Percentiles rank a stretch among this genome's conserved stretches.
Conservation (phyloP, 2,888 invertebrate genomes). For the Eristalinus aeneus region DNA sequence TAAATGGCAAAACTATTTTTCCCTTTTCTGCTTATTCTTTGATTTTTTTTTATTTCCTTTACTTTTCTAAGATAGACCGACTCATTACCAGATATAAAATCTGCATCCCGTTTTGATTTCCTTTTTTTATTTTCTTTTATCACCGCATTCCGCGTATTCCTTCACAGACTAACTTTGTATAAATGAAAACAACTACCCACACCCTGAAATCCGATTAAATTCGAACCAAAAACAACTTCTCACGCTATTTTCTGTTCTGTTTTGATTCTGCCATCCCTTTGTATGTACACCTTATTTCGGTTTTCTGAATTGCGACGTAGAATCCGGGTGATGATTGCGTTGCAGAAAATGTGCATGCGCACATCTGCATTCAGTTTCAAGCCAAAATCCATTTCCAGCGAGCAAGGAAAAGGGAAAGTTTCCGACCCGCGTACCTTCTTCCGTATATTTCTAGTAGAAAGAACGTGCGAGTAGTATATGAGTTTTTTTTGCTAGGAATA, state of each 20-base stretch:
- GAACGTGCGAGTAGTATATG: background rate
- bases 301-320: background rate
- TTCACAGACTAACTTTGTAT: background rate
- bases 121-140: too few relatives aligned
- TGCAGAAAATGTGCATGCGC: conserved; percentile 27
- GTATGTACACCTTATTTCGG: background rate
- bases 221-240: background rate
- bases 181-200: conserved; percentile 19
- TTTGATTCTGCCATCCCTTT: conserved; percentile 20
- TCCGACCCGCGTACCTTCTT: conserved; percentile 14
- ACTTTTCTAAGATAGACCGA: too few relatives aligned
- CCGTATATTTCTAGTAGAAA: background rate
- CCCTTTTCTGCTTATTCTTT: too few relatives aligned
- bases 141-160: too few relatives aligned
- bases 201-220: conserved; percentile 24
- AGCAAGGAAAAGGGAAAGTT: conserved; percentile 16
- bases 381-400: background rate
- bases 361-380: background rate
- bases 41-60: too few relatives aligned
- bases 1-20: too few relatives aligned
- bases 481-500: background rate
- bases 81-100: too few relatives aligned
- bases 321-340: background rate
- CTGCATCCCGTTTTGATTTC: too few relatives aligned
- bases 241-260: conserved; percentile 12